These are phyloP conservation scores for Plecotus auritus DNA, from an alignment of 2,113 vertebrate species.

Conservation along the genomic window DNA sequence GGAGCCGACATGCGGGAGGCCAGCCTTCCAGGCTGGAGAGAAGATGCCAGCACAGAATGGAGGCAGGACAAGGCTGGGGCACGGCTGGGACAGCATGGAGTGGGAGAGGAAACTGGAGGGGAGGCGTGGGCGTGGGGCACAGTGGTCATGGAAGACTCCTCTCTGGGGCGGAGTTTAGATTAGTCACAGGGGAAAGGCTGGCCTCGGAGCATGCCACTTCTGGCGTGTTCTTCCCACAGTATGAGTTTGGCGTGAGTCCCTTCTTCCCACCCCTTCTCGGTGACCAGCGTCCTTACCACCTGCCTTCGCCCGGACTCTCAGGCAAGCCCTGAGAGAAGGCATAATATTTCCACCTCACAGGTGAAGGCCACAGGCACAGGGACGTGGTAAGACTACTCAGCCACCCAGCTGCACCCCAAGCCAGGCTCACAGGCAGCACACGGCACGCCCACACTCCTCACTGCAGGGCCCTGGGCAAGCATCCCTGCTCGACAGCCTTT, in stretches of 20 bases:
- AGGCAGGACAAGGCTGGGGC: not conserved
- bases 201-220: fast-evolving
- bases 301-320: not conserved
- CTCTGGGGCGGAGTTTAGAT: fast-evolving
- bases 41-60: not conserved
- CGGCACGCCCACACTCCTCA: fast-evolving
- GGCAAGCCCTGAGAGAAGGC: fast-evolving
- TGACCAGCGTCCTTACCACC: fast-evolving
- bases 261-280: fast-evolving
- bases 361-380: not conserved
- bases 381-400: not conserved
- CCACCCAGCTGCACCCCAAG: fast-evolving
- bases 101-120: fast-evolving
- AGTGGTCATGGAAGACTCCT: too few species aligned
- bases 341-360: fast-evolving
- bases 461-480: fast-evolving
- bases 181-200: fast-evolving
- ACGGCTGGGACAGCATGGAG: not conserved
- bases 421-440: fast-evolving
- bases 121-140: fast-evolving
- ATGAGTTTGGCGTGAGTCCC: fast-evolving
- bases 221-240: fast-evolving
- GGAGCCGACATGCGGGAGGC: not conserved
- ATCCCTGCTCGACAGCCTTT: fast-evolving
- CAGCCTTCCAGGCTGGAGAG: too few species aligned